A percentile compares a stretch with the other conserved stretches of the same genome.
Evolutionary conservation across 2,113 vertebrate genomes (phyloP).

Genomic region (Mola mola): DNA sequence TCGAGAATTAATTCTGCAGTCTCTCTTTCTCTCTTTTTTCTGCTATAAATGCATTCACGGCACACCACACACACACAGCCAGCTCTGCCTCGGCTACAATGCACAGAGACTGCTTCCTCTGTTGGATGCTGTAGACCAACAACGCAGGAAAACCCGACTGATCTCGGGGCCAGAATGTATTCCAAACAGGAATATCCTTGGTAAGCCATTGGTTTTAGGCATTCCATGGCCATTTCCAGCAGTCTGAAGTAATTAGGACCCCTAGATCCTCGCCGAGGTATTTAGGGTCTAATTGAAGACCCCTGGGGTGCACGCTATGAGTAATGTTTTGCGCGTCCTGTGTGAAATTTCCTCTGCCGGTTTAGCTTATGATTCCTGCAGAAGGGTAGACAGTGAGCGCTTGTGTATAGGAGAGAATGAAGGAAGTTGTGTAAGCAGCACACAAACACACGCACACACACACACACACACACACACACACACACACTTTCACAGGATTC

Average conservation of each 20-base stretch:
- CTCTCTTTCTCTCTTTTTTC: constrained; percentile 27
- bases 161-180: constrained; percentile 52
- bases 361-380: constrained; percentile 64
- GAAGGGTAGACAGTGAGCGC: constrained; percentile 43
- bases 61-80: constrained; percentile 20
- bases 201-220: constrained; percentile 40
- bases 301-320: constrained; percentile 56
- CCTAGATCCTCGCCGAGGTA: constrained; percentile 66
- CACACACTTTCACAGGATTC: constrained; percentile 64
- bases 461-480: constrained; percentile 22
- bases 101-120: constrained; percentile 32
- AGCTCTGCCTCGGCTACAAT: constrained; percentile 29
- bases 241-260: constrained; percentile 73
- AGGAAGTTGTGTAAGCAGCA: constrained; percentile 52
- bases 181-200: constrained; percentile 59
- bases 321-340: constrained; percentile 68
- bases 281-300: constrained; percentile 72
- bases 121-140: constrained; percentile 44
- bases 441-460: constrained; percentile 24
- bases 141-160: constrained; percentile 47
- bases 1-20: constrained; percentile 52
- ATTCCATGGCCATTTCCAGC: constrained; percentile 53
- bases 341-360: constrained; percentile 56
- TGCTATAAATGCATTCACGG: constrained; percentile 60
- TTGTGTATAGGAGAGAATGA: constrained; percentile 12